Conservation (phyloP, 2,888 invertebrate species). For the Siphonodentalium dalli region DNA sequence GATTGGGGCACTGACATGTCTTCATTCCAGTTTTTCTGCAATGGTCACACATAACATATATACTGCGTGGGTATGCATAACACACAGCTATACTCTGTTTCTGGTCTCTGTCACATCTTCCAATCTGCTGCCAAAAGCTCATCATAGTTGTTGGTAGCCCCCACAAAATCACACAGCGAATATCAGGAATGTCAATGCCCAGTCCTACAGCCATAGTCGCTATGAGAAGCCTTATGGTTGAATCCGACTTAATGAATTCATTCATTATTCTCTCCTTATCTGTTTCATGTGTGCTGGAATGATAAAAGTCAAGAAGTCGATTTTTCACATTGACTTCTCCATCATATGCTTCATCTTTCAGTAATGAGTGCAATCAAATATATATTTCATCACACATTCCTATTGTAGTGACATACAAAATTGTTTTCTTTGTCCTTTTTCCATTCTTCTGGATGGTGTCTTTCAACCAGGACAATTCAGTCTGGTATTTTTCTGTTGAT, state of each 20-base stretch:
- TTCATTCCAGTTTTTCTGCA: slow-evolving; percentile 4
- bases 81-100: neutral
- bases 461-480: neutral
- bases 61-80: slow-evolving; percentile 12
- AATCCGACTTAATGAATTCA: neutral
- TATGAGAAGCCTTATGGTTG: slow-evolving; percentile 3
- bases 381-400: slow-evolving; percentile 13
- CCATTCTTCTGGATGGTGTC: neutral
- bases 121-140: slow-evolving; percentile 17
- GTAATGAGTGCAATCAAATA: slow-evolving; percentile 6
- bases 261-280: neutral
- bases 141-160: slow-evolving; percentile 9
- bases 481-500: neutral
- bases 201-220: slow-evolving; percentile 15
- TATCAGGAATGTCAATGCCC: slow-evolving; percentile 13
- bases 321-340: neutral
- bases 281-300: neutral
- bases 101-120: slow-evolving; percentile 11
- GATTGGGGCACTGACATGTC: slow-evolving; percentile 3
- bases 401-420: slow-evolving; percentile 11
- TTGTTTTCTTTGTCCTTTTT: slow-evolving; percentile 4
- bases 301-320: slow-evolving; percentile 14
- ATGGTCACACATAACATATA: slow-evolving; percentile 1
- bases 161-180: slow-evolving; percentile 7
- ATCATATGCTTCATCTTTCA: slow-evolving; percentile 1